Evolutionary conservation across 2,797 vertebrate genomes (phyloP), one percentile per base, ranked within the genome.

Genomic region (Periophthalmus magnuspinnatus): DNA sequence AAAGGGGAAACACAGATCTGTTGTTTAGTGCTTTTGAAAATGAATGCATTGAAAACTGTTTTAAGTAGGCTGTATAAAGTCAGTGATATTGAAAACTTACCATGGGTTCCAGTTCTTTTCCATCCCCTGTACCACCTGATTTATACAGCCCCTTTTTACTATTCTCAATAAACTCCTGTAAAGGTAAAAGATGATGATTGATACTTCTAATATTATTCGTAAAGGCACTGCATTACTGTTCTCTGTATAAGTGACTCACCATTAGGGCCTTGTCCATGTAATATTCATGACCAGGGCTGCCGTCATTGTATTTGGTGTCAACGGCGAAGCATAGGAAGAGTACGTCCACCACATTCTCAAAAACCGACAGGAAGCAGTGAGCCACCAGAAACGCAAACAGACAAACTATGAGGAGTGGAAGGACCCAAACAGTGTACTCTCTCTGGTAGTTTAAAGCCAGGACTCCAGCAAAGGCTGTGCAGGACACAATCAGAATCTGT

Each of bases 321-420:
- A 99, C 90, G 70, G 97, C 97, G 81, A 99, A 99, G 93, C 98
- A 99, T 81, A 99, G 95, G 93, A 99, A 99, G 70, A 99, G 95
- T 22, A 97, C 97, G 74, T 99, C 98, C 57, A 99, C 97, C 76
- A 98, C 97, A 77, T 96, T 98, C 94, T 99, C 98, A 67, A 95
- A 99, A 81, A 98, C 96, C 24, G 98, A 99, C 57, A 99, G 95
- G 94, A 99, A 99, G 90, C 97, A 99, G 89, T 99, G 96, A 71
- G 98, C 97, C 84, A 99, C 97, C 86, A 99, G 92, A 92, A 95
- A 99, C 79, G 97, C 96, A 86, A 99, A 99, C 68, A 98, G 81
- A 81, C 96, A 97, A 85, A 97, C 95, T 78, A 99, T 99, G 90
- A 99, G 79, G 52, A 99, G 96, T 5, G 98, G 97, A 77, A 99